Base-by-base conservation (phyloP, 2,888 invertebrate species). In the Chalcis sispes region DNA sequence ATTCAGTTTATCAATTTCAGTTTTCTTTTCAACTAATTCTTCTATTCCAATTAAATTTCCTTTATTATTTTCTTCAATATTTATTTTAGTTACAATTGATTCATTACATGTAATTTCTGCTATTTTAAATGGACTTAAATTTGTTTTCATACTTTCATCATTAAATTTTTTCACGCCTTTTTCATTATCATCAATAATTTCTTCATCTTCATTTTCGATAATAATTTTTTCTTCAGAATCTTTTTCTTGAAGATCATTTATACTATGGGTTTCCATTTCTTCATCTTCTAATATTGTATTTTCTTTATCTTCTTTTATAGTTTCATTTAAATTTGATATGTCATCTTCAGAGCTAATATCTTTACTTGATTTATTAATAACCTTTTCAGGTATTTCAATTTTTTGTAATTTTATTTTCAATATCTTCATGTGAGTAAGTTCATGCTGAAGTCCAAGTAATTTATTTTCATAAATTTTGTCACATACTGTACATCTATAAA, bases 381-480 rank as follows among this genome's bases (percentile, higher is more conserved):
- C 56, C 10, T 40, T 58, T 58, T 56, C 20, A 18, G 58, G 29
- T 62, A 36, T 5, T 64, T 50, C 56, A 13, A 85, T 58, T 66
- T 82, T 85, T 13, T 82, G 32, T 15, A 88, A 75, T 59, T 84
- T 82, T 4, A 88, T 73, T 66, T 81, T 76, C 4, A 82, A 81
- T 27, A 82, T 83, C 52, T 86, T 87, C 36, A 81, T 82, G 61
- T 88, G 88, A 0, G 82, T 81, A 15, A 88, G 61, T 67, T 84
- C 82, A 50, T 88, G 88, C 10, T 81, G 78, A 46, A 82, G 77
- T 18, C 83, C 82, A 13, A 79, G 65, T 0, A 85, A 74, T 73
- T 82, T 86, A 36, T 77, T 86, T 27, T 83, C 81, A 54, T 80
- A 86, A 46, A 75, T 78, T 18, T 79, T 77, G 13, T 72, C 78